Evolutionary conservation across 2,888 invertebrate species (phyloP).

Genomic region (Brachylomia viminalis): DNA sequence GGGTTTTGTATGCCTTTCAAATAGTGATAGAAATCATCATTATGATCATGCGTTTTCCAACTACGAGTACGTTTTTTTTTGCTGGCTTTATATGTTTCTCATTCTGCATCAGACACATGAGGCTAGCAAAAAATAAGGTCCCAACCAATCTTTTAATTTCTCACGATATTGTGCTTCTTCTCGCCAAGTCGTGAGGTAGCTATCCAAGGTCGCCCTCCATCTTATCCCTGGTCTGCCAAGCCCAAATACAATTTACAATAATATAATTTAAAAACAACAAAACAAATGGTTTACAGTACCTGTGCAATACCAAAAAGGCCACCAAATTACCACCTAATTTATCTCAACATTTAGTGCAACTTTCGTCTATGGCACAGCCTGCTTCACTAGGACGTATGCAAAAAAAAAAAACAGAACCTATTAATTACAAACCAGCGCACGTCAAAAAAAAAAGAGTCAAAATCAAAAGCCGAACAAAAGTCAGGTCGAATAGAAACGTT

Average conservation of each 20-base stretch:
- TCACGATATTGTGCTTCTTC: background rate
- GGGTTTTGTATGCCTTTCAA: background rate
- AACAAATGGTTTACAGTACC: background rate
- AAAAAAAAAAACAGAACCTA: background rate
- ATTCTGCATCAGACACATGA: background rate
- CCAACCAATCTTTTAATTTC: background rate
- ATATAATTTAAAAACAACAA: background rate
- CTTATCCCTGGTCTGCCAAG: background rate
- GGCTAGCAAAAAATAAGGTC: background rate
- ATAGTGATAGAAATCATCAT: background rate
- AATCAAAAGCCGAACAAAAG: constrained; percentile 40
- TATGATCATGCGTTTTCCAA: background rate
- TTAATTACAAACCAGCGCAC: background rate
- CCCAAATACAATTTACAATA: background rate
- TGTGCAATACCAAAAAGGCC: background rate
- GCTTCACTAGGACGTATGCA: background rate
- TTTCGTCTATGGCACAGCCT: background rate
- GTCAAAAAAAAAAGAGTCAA: background rate
- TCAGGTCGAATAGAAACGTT: constrained; percentile 30
- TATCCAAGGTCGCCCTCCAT: background rate
- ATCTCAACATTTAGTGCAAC: background rate
- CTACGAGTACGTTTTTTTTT: background rate
- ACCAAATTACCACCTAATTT: background rate
- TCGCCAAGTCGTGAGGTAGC: no score
- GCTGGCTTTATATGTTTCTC: background rate